Evolutionary conservation across 92 coral and sea anemone species (phyloP), one percentile per base, ranked within the genome.

Genomic region (Actinernus sp.): DNA sequence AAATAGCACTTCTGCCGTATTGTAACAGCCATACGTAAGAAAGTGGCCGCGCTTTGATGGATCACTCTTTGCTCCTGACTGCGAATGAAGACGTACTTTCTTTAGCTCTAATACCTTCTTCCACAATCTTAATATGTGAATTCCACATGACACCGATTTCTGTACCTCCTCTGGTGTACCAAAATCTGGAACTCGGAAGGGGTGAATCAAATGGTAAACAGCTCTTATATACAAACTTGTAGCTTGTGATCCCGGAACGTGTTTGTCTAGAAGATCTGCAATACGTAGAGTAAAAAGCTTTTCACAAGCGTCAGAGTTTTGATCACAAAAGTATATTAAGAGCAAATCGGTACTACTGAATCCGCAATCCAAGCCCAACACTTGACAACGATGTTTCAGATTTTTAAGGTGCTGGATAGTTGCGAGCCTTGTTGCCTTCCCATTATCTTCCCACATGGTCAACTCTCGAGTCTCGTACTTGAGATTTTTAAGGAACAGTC

Each of bases 1-100:
- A n/a, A n/a, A n/a, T n/a, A n/a, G n/a, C n/a, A n/a, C 28, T n/a
- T n/a, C n/a, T n/a, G n/a, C n/a, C n/a, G n/a, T n/a, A n/a, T n/a
- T n/a, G n/a, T n/a, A n/a, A n/a, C n/a, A n/a, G n/a, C n/a, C n/a
- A n/a, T n/a, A n/a, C n/a, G 74, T 67, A 19, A 67, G 12, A 20
- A 67, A 67, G 33, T 76, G 46, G 14, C 83, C 66, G 20, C 74
- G 44, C 48, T 76, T 76, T 24, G 68, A 30, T n/a, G 74, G 65
- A 33, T 74, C 49, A 14, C 43, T 11, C 48, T 74, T 74, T 51
- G 65, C 82, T 13, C 67, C 58, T 10, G 58, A 66, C 53, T 63
- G 27, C 3, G 74, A 55, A 32, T 64, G 67, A 23, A 76, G n/a
- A 29, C 37, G 64, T 43, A 76, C 48, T 49, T 64, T 76, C 67